These are phyloP conservation scores for Leptothorax acervorum DNA, from an alignment of 2,888 invertebrate genomes.

Conservation along the genomic window DNA sequence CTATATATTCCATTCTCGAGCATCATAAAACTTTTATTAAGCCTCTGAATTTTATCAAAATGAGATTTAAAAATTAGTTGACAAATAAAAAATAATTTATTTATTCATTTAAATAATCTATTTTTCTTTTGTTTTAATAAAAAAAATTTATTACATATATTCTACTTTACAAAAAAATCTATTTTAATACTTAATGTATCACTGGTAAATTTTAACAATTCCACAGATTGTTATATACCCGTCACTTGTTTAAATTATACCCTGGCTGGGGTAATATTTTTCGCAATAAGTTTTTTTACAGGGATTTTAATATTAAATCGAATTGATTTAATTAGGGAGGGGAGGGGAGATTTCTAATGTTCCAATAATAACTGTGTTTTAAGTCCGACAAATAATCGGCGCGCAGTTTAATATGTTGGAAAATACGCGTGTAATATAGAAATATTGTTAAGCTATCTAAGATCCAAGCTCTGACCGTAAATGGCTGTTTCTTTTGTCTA, in stretches of 20 bases:
- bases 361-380: too few species aligned
- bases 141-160: background rate
- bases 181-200: background rate
- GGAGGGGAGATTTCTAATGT: too few species aligned
- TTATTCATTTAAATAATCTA: background rate
- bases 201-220: background rate
- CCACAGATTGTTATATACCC: background rate
- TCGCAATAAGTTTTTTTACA: too few species aligned
- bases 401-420: too few species aligned
- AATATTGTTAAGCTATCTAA: too few species aligned
- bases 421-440: too few species aligned
- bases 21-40: background rate
- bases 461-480: too few species aligned
- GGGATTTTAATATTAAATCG: too few species aligned
- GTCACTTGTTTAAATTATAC: background rate
- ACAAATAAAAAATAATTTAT: background rate
- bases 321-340: too few species aligned
- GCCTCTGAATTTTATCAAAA: background rate
- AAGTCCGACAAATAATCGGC: too few species aligned
- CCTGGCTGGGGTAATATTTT: too few species aligned
- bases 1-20: background rate
- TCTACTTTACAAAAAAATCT: background rate
- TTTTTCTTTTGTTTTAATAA: background rate
- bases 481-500: too few species aligned
- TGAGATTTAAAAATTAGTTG: background rate